These are phyloP conservation scores for Orthosia gothica DNA, from an alignment of 2,888 invertebrate genomes.

Conservation along the genomic window DNA sequence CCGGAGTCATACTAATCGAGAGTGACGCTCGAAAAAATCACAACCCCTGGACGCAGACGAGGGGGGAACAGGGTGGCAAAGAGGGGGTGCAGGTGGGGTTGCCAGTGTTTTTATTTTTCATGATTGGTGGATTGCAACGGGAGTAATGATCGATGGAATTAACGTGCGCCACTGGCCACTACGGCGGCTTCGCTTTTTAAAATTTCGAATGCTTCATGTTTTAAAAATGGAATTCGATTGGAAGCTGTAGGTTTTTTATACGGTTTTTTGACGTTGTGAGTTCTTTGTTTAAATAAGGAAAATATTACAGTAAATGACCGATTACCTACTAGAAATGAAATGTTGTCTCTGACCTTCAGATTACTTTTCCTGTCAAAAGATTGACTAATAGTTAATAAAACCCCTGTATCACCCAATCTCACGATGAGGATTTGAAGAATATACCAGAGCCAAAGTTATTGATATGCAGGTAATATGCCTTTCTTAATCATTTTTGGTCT, in stretches of 20 bases:
- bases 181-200: constrained; percentile 70
- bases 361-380: no score
- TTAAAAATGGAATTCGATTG: constrained; percentile 60
- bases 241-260: constrained; percentile 26
- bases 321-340: background rate
- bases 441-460: background rate
- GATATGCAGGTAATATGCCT: background rate
- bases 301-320: background rate
- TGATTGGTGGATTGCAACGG: constrained; percentile 91
- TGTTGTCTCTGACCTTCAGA: background rate
- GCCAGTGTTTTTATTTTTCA: constrained; percentile 90
- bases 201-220: constrained; percentile 62
- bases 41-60: constrained; percentile 82
- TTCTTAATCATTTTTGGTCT: background rate
- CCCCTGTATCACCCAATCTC: no score
- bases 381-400: background rate
- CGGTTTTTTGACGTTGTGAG: constrained; percentile 1
- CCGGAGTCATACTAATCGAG: constrained; percentile 81
- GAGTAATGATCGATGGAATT: constrained; percentile 91
- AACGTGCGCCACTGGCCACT: constrained; percentile 87
- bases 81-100: constrained; percentile 82
- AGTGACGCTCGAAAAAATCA: constrained; percentile 89
- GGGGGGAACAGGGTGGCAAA: constrained; percentile 64
- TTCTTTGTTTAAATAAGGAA: no score
- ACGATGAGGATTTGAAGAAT: background rate